Base-by-base conservation (phyloP, 37 sponge, comb jelly and placozoan genomes). In the Axinella damicornis region DNA sequence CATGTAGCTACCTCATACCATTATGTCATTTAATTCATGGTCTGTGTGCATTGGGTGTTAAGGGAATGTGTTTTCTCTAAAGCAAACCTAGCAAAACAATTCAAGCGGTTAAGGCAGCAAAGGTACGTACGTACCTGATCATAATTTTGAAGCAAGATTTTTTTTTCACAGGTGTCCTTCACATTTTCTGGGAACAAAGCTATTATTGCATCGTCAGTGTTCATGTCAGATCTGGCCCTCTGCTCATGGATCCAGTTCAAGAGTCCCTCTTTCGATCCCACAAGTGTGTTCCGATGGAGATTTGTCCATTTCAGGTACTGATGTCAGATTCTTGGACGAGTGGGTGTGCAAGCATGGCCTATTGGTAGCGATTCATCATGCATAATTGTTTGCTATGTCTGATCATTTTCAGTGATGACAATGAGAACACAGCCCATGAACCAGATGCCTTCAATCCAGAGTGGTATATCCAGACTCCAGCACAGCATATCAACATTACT, bases 241-340 rank as follows among this genome's bases (percentile, higher is more conserved):
- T 88, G 89, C 62, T 88, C 83, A 0, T 88, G 87, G 87, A 21
- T n/a, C 12, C 16, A 46, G 25, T 53, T 25, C 28, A 30, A 22
- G 14, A 18, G 34, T 71, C 87, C 79, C 11, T 62, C 59, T 34
- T 85, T 85, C 34, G 22, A 81, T 32, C 33, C 20, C 4, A 11
- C 18, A 0, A 19, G 41, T 24, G 71, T 74, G 14, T 81, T 82
- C n/a, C 46, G 68, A 53, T 88, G 83, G 89, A 25, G 54, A 27
- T 82, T 82, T 53, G 57, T 82, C 18, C 11, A 41, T 11, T 76
- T 68, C 37, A 57, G 4, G 89, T 82, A 28, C 16, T 82, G 9
- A 46, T 46, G 4, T 46, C n/a, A n/a, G n/a, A n/a, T n/a, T n/a
- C n/a, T n/a, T n/a, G n/a, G n/a, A n/a, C n/a, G n/a, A n/a, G n/a